Percentiles rank a stretch among this genome's conserved stretches.
Conservation (phyloP, 2,797 vertebrate species). For the Xyrichtys novacula region DNA sequence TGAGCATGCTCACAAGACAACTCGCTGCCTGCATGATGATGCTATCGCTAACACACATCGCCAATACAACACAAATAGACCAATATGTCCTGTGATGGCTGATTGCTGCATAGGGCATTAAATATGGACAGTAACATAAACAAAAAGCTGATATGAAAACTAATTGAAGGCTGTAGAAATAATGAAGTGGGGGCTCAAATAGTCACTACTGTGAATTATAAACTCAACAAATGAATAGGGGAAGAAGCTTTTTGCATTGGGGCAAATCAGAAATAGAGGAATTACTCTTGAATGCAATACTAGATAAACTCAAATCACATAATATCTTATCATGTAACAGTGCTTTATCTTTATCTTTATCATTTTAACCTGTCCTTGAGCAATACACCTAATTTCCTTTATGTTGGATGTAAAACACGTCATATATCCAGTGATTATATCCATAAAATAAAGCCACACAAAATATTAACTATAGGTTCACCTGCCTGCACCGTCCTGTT, state of each 20-base stretch:
- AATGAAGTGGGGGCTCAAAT: background rate
- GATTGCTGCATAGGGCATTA: constrained; percentile 12
- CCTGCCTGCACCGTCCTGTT: background rate
- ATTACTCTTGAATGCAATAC: background rate
- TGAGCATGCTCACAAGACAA: constrained; percentile 76
- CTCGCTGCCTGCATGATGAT: constrained; percentile 72
- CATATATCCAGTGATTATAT: background rate
- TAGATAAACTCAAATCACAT: constrained; percentile 10
- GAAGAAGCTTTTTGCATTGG: background rate
- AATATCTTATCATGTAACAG: background rate
- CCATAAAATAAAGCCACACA: background rate
- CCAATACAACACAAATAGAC: constrained; percentile 47
- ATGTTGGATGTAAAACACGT: background rate
- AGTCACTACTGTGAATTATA: constrained; percentile 13
- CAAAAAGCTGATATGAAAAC: constrained; percentile 1
- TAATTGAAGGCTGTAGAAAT: background rate
- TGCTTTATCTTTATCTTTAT: background rate
- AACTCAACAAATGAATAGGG: constrained; percentile 4
- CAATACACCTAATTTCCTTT: background rate
- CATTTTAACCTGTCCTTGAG: background rate
- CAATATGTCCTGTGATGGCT: constrained; percentile 9
- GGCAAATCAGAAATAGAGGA: background rate
- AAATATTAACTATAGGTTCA: background rate
- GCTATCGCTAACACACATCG: constrained; percentile 64
- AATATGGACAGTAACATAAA: background rate